Base-by-base conservation (phyloP, 2,113 vertebrate species). In the Cebidichthys violaceus region DNA sequence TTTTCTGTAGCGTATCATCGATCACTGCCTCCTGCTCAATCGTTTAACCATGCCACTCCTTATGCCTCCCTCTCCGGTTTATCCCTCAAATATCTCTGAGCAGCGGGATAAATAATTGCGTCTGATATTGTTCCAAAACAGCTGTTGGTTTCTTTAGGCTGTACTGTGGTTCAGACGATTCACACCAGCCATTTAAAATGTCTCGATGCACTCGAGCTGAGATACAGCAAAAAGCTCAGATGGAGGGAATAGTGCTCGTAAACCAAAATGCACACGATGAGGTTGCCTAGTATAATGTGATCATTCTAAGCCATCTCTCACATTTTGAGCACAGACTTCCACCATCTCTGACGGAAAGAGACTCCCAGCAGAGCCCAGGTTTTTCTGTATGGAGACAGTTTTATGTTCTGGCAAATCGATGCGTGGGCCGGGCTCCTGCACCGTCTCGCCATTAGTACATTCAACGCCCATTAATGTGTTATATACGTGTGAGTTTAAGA, bases 401-500 rank as follows among this genome's bases (percentile, higher is more conserved):
- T 86, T 62, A 84, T 84, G 57, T 67, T 61, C 33, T n/a, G 50
- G 35, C 0, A 35, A 68, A 79, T 79, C 31, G 18, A 82, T 75
- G 70, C 57, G 59, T 45, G 66, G 70, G 60, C 50, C 27, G 0
- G 18, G 70, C 70, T 79, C 60, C 31, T 62, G 57, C 69, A 15
- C 47, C 4, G 27, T 72, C 29, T 75, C 22, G 59, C 79, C 79
- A 81, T 72, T 47, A 50, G 39, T 3, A 22, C 70, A 57, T 60
- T 64, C 54, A 24, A 0, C 43, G 8, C n/a, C 3, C 59, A 68
- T 77, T 84, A 66, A 74, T 85, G 18, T 75, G 76, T 71, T 69
- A 20, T 14, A 60, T 20, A 50, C 20, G 18, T 70, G 43, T 6
- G 24, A 62, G 52, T 57, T 1, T 29, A 60, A 77, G 18, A 52